Evolutionary conservation across 1,140 invertebrate genomes (phyloP).

Genomic region (Lepidostoma basale): DNA sequence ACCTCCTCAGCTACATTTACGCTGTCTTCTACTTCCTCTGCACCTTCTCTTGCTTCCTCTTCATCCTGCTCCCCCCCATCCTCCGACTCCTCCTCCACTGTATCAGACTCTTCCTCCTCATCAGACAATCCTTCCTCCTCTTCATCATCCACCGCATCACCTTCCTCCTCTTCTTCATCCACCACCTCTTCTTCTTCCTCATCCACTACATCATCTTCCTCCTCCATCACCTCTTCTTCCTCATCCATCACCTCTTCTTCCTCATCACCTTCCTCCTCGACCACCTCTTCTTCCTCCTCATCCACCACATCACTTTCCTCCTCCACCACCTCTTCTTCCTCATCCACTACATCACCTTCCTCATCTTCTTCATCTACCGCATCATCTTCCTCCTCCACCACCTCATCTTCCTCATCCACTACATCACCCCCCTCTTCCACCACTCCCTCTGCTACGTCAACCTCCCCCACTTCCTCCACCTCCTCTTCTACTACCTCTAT

Average conservation of each 20-base stretch:
- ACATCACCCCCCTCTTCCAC: conserved; percentile 3
- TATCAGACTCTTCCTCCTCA: too few species aligned
- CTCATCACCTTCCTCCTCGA: neutral
- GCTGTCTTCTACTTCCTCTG: too few species aligned
- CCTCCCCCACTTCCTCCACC: conserved; percentile 17
- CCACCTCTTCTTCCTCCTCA: conserved; percentile 19
- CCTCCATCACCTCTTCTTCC: neutral
- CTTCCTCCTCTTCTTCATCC: too few species aligned
- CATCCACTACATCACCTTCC: neutral
- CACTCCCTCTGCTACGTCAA: neutral
- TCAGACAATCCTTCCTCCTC: neutral
- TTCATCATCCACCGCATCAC: neutral
- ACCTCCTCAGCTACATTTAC: neutral
- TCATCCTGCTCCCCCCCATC: neutral
- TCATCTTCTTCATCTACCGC: neutral
- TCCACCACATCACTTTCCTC: neutral
- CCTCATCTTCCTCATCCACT: conserved; percentile 6
- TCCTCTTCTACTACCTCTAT: conserved; percentile 3
- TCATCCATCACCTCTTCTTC: neutral
- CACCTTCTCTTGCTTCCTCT: too few species aligned
- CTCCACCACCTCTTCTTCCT: conserved; percentile 5
- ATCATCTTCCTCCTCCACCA: neutral
- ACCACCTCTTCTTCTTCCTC: too few species aligned
- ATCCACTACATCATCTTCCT: neutral
- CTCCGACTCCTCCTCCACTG: neutral